Conservation (phyloP, 2,113 vertebrate genomes). For the Otus sunia region DNA sequence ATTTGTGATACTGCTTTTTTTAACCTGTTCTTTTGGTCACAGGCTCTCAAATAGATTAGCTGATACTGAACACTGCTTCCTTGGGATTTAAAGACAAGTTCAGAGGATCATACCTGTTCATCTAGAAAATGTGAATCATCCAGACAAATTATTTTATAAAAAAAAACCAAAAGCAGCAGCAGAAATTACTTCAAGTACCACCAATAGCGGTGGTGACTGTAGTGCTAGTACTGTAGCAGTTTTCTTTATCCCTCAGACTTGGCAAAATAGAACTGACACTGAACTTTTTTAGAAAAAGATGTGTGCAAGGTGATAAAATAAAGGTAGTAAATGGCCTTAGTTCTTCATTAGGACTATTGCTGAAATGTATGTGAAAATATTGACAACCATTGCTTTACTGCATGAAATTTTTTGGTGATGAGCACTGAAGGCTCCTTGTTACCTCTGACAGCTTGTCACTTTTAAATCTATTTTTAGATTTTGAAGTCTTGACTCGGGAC, state of each 20-base stretch:
- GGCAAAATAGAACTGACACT: neutral
- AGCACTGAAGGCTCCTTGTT: neutral
- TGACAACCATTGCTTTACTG: neutral
- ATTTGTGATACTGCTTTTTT: fast-evolving
- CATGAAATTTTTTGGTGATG: neutral
- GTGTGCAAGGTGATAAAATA: neutral
- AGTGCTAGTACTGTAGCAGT: neutral
- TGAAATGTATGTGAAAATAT: neutral
- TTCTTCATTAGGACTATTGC: neutral
- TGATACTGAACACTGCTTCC: neutral
- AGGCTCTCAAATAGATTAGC: neutral
- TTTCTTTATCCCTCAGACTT: neutral
- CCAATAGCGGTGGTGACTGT: neutral
- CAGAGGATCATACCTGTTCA: neutral
- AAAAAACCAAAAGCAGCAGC: neutral
- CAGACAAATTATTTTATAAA: neutral
- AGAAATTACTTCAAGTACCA: neutral
- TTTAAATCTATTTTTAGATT: neutral
- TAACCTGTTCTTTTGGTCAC: neutral
- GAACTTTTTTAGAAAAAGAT: neutral
- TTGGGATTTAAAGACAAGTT: neutral
- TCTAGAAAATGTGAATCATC: neutral
- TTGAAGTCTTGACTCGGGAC: neutral
- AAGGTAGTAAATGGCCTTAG: neutral
- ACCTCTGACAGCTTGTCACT: neutral